Base-by-base conservation (phyloP, 2,113 vertebrate species). In the Chaetops frenatus region DNA sequence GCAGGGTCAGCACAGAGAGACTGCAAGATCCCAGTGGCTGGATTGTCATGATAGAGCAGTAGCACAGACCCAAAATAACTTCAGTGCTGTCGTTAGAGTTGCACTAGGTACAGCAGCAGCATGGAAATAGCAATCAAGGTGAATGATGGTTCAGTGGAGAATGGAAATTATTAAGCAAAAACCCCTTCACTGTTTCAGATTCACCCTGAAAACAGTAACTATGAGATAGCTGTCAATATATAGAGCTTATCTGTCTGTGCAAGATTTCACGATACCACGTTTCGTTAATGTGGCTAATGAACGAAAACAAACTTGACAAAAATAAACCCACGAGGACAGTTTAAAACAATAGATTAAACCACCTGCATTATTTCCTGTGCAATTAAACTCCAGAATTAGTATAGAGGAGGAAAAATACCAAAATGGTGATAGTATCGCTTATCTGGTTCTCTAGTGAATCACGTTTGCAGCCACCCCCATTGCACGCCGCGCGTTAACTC, bases 351-450 rank as follows among this genome's bases (percentile, higher is more conserved):
- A 95, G 79, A 81, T 90, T 83, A 45, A 96, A 94, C 60, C 88
- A 92, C 95, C 83, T 84, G 88, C 89, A 90, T 50, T 87, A 74
- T 96, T 81, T 94, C 80, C 76, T 7, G 17, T 74, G 85, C 92
- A 94, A 95, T 92, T 96, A 96, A 96, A 96, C 83, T 95, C 94
- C 64, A 88, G 88, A 97, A 97, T 94, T 80, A 96, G 56, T 58
- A 94, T 79, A 97, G 81, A 93, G 82, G 70, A 93, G 84, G 96
- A 96, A 97, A 96, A 79, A 90, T 44, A 85, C 60, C 83, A 79
- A 94, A 96, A 81, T 9, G 74, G 93, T 66, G 94, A 97, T 96
- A 92, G 80, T 19, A 95, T 96, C 90, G 86, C 88, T 96, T 83
- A 96, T 95, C 94, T 94, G 85, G 88, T 17, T 91, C 97, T 97